Base-by-base conservation (phyloP, 2,888 invertebrate genomes). In the Cylindroiulus punctatus region DNA sequence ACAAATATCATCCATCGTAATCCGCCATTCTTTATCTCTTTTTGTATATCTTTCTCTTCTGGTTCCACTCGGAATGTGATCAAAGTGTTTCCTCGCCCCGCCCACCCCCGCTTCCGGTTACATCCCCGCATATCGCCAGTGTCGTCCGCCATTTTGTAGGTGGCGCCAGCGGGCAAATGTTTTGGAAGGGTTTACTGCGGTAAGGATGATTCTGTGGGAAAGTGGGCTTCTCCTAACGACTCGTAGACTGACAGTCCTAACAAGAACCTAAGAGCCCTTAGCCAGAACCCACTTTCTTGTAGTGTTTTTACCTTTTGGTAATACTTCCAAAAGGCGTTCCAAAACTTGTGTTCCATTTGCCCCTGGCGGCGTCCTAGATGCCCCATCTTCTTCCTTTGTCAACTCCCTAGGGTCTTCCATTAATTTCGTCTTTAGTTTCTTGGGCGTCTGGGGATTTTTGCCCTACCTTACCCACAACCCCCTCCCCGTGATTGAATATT, bases 41-140 rank as follows among this genome's bases (percentile, higher is more conserved):
- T 36, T 65, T 65, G 12, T 65, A 7, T 65, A 7, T 65, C 22
- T 65, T 44, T 12, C 8, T 65, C 22, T 65, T 65, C 57, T n/a
- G 57, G 22, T 65, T 65, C 57, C 57, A 65, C 57, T 65, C 57
- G 57, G 57, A 65, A 65, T 22, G 57, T 65, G 57, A 65, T 65
- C 57, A 65, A n/a, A 22, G 57, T 65, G 57, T 65, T 65, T 22
- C 57, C 57, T 10, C 17, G 19, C n/a, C 52, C 52, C 52, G 19
- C 52, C 57, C 22, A 4, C 7, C 22, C 57, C 57, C 2, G n/a
- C 52, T 52, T 52, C 52, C 52, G 52, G 5, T 52, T 52, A 10
- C n/a, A n/a, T 19, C n/a, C 14, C 8, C 52, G 3, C 52, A n/a
- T 52, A 52, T 52, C 52, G n/a, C n/a, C 5, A 65, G 22, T 22